Evolutionary conservation across 2,888 invertebrate genomes (phyloP).

Genomic region (Alentia gelatinosa): DNA sequence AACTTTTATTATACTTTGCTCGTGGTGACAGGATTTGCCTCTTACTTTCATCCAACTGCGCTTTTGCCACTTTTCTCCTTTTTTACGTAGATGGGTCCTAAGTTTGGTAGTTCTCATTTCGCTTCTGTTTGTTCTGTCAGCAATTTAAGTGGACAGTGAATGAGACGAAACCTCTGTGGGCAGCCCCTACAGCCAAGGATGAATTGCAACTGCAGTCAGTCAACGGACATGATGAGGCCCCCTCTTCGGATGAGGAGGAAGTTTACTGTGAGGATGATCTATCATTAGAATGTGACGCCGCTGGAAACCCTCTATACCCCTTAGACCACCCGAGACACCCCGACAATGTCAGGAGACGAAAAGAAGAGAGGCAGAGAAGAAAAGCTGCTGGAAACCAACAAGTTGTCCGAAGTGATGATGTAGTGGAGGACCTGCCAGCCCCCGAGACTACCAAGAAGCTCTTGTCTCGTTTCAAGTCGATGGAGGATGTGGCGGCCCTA

Average conservation of each 20-base stretch:
- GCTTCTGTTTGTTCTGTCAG: slow-evolving; percentile 49
- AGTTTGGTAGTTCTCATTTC: slow-evolving; percentile 50
- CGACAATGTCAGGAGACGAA: neutral
- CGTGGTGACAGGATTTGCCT: slow-evolving; percentile 51
- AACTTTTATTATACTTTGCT: slow-evolving; percentile 23
- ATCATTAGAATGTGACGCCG: slow-evolving; percentile 4
- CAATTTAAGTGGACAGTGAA: slow-evolving; percentile 52
- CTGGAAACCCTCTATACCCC: slow-evolving; percentile 23
- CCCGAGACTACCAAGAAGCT: slow-evolving; percentile 18
- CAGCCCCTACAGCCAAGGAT: neutral
- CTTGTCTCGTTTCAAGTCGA: neutral
- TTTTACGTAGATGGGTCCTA: slow-evolving; percentile 14
- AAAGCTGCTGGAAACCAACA: neutral
- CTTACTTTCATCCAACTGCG: slow-evolving; percentile 41
- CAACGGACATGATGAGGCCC: neutral
- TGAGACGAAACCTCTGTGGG: slow-evolving; percentile 45
- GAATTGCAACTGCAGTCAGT: slow-evolving; percentile 36
- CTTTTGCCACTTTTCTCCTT: neutral
- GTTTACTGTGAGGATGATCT: neutral
- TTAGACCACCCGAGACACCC: slow-evolving; percentile 12
- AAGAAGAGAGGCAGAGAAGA: neutral
- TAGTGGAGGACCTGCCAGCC: neutral
- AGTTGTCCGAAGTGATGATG: neutral
- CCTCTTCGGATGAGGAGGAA: slow-evolving; percentile 12
- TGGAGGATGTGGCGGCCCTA: slow-evolving; percentile 54